These are phyloP conservation scores for Pseudorhiza aurosa DNA, from an alignment of 30 jellyfish, hydroid and myxozoan species.

Conservation along the genomic window DNA sequence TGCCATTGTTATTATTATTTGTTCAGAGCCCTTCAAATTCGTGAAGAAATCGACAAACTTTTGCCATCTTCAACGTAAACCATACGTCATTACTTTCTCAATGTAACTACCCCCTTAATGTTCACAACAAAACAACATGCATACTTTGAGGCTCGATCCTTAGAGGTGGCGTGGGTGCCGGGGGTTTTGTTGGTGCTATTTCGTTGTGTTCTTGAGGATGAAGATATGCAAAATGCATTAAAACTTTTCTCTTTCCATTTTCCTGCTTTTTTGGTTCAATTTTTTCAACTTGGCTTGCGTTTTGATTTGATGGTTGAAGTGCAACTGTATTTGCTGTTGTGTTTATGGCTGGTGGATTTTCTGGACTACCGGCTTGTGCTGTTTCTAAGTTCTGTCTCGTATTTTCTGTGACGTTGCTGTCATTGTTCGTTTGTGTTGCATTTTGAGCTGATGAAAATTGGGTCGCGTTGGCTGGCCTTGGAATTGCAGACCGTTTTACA, in stretches of 20 bases:
- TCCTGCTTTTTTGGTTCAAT: constrained; percentile 1
- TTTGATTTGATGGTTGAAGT: background rate
- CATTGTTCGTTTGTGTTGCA: too few species aligned
- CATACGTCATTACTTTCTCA: too few species aligned
- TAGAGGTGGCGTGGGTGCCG: constrained; percentile 93
- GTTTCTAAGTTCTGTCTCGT: background rate
- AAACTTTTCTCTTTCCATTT: constrained; percentile 51
- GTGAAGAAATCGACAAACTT: too few species aligned
- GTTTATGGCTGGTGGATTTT: background rate
- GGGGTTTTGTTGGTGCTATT: constrained; percentile 72
- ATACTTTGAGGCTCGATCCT: constrained; percentile 93
- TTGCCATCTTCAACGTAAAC: too few species aligned
- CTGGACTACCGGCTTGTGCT: background rate
- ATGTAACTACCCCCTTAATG: background rate
- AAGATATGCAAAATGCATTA: constrained; percentile 82
- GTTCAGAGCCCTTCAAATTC: too few species aligned
- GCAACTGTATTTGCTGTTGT: background rate
- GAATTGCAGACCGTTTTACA: constrained; percentile 33
- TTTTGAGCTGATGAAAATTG: background rate
- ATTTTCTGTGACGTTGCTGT: too few species aligned
- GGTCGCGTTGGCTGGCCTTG: background rate
- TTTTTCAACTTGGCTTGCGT: background rate
- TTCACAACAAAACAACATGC: background rate
- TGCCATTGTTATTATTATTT: too few species aligned
- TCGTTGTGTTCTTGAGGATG: constrained; percentile 81